Conservation (phyloP, 1,140 invertebrate genomes). For the Saccostrea glomerata region DNA sequence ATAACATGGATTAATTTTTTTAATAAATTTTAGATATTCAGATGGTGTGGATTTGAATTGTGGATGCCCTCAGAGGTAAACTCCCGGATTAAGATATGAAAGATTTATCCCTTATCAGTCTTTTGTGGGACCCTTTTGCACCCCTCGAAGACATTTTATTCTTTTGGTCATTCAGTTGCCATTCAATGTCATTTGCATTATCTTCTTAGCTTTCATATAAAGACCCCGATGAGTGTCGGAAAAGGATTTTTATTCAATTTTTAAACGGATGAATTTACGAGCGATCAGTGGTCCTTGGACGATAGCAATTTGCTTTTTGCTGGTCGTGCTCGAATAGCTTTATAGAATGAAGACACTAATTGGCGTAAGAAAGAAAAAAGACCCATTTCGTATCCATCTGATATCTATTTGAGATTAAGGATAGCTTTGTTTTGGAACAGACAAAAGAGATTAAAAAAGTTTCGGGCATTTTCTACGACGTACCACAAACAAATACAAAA, state of each 20-base stretch:
- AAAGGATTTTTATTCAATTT: conserved; percentile 18
- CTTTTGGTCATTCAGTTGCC: background rate
- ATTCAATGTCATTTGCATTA: conserved; percentile 13
- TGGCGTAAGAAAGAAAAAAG: background rate
- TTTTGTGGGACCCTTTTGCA: background rate
- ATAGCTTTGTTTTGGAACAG: conserved; percentile 9
- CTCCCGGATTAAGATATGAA: conserved; percentile 16
- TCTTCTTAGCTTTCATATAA: conserved; percentile 23
- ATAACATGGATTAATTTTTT: too few species aligned
- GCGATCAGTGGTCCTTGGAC: background rate
- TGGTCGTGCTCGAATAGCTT: conserved; percentile 10
- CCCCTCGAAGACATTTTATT: background rate
- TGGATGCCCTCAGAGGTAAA: conserved; percentile 93
- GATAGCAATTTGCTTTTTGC: conserved; percentile 9
- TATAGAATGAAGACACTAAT: conserved; percentile 7
- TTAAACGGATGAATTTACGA: conserved; percentile 31
- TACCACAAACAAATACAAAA: background rate
- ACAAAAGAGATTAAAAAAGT: background rate
- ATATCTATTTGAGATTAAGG: conserved; percentile 12
- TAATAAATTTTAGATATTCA: conserved; percentile 83
- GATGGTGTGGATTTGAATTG: conserved; percentile 97
- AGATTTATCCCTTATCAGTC: background rate
- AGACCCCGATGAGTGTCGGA: background rate
- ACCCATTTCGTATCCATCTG: background rate
- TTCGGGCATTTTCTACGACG: background rate